Conservation (phyloP, 2,113 vertebrate species). For the Pollachius pollachius region DNA sequence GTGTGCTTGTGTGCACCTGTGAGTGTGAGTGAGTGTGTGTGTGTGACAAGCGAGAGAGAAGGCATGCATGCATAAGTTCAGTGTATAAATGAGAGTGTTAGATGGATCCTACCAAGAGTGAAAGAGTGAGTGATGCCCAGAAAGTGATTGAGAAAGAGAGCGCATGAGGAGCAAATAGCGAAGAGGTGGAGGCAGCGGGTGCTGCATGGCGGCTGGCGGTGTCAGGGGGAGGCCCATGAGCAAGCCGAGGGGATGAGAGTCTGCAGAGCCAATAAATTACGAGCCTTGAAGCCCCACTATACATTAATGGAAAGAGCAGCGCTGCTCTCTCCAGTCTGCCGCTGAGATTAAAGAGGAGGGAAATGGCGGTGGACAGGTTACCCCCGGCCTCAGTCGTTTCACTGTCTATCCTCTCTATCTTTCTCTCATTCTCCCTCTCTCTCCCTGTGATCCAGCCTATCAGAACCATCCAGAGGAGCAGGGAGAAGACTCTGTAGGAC, state of each 20-base stretch:
- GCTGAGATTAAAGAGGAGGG: slow-evolving; percentile 68
- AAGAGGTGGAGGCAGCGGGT: background rate
- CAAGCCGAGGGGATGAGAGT: slow-evolving; percentile 67
- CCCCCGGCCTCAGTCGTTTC: background rate
- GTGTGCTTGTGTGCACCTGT: no score
- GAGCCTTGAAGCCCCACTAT: slow-evolving; percentile 69
- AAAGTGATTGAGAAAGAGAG: no score
- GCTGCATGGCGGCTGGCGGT: background rate
- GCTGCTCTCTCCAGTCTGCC: slow-evolving; percentile 53
- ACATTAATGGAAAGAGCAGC: slow-evolving; percentile 74
- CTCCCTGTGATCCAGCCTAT: slow-evolving; percentile 30
- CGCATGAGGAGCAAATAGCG: background rate
- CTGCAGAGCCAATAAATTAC: slow-evolving; percentile 74
- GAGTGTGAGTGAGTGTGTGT: no score
- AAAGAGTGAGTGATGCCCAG: no score
- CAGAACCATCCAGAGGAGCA: slow-evolving; percentile 31
- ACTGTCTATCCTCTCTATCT: background rate
- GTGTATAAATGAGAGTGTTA: no score
- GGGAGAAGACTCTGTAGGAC: no score
- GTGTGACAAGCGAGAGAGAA: no score
- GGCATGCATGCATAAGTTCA: no score
- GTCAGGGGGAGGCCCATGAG: slow-evolving; percentile 53
- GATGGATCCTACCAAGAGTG: no score
- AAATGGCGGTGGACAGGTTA: slow-evolving; percentile 66
- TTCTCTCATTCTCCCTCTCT: background rate